Evolutionary conservation across 2,888 invertebrate genomes (phyloP), one percentile per base, ranked within the genome.

Genomic region (Epsilonema sp.): DNA sequence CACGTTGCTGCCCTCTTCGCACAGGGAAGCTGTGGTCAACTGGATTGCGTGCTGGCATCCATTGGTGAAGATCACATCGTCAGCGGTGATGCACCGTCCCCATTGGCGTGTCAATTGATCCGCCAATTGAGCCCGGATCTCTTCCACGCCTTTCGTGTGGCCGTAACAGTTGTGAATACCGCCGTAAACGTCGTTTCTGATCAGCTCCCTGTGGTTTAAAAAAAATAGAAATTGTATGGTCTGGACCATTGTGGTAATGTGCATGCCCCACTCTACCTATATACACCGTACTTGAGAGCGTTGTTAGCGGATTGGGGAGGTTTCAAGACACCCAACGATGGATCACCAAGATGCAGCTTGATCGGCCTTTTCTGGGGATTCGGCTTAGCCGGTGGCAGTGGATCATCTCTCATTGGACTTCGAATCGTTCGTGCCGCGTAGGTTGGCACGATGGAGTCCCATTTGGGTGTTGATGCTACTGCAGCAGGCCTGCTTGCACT

Each of bases 301-400:
- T 31, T 31, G 16, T 8, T 31, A 31, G 31, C 31, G 31, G 31
- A 31, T 31, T 31, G 11, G 31, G 31, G 31, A 13, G 31, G 31
- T 31, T 16, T 8, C 16, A 31, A 16, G 31, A 31, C 31, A 16
- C 31, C 31, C 11, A 31, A 16, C 8, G 39, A 11, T 8, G 39
- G 39, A 39, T 39, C 39, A n/a, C 39, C 39, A 5, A 39, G 39
- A 39, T 39, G 39, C 21, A 39, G 39, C 20, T 39, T n/a, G 20
- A 39, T n/a, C 5, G 21, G 39, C 5, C 20, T 39, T 39, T 39
- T 39, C 8, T 39, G 13, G 39, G 39, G 39, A n/a, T 39, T 39
- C 20, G 39, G 39, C n/a, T 20, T n/a, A n/a, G 21, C 39, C 21
- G 39, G 31, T 8, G 31, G 31, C 31, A 31, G 31, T 16, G 31